Evolutionary conservation across 1,140 invertebrate species (phyloP).

Genomic region (Trichomalopsis sarcophagae): DNA sequence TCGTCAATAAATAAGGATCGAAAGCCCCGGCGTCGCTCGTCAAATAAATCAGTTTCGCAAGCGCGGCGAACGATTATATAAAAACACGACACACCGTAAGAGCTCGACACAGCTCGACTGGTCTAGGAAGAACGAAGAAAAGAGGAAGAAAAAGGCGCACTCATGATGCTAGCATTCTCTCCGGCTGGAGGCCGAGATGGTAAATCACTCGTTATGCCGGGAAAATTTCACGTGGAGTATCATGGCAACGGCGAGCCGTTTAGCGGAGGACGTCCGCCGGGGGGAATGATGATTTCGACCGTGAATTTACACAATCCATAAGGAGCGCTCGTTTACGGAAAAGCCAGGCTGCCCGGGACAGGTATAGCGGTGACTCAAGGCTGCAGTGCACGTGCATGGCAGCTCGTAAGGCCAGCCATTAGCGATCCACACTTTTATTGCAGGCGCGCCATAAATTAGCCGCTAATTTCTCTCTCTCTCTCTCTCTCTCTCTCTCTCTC

Average conservation of each 20-base stretch:
- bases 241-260: conserved; percentile 22
- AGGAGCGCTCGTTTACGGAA: conserved; percentile 47
- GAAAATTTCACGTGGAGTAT: not conserved
- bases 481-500: not conserved
- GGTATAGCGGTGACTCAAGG: not conserved
- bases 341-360: not conserved
- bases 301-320: conserved; percentile 43
- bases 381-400: not conserved
- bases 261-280: not conserved
- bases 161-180: too few species aligned
- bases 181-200: not conserved
- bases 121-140: too few species aligned
- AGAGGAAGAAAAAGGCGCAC: too few species aligned
- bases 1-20: conserved; percentile 9
- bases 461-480: not conserved
- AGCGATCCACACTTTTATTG: conserved; percentile 20
- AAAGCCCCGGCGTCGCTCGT: not conserved
- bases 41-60: conserved; percentile 34
- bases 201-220: conserved; percentile 24
- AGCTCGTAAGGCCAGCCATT: not conserved
- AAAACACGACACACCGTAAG: conserved; percentile 11
- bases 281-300: conserved; percentile 42
- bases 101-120: too few species aligned
- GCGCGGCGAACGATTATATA: conserved; percentile 23
- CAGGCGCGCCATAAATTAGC: conserved; percentile 31